Percentiles rank a stretch among this genome's conserved stretches.
phyloP scores from a whole-genome alignment of 92 coral and sea anemone genomes.

The Epizoanthus rinbou region DNA sequence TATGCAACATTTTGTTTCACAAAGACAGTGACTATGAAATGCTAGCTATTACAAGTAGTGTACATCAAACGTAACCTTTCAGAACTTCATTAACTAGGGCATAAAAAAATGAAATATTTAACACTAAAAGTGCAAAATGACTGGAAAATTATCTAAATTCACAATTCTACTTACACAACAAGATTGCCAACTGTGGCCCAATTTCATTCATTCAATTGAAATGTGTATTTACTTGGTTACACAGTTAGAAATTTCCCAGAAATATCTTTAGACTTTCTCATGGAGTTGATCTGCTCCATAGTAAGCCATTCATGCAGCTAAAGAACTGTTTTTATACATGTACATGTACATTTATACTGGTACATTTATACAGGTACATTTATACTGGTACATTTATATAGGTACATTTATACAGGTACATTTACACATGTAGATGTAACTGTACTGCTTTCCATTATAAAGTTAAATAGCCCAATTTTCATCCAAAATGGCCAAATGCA shows the following conservation, averaged over 20 bases:
- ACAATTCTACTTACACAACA: neutral
- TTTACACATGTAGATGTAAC: no score
- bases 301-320: constrained; percentile 25
- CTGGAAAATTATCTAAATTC: neutral
- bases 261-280: neutral
- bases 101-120: neutral
- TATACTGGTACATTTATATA: no score
- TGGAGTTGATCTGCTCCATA: neutral
- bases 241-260: constrained; percentile 11
- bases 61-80: neutral
- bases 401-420: no score
- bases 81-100: neutral
- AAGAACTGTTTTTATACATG: neutral
- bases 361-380: no score
- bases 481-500: neutral
- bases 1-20: neutral
- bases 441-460: neutral
- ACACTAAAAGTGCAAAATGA: neutral
- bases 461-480: no score
- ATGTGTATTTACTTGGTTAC: neutral
- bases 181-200: constrained; percentile 3
- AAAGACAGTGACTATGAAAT: neutral
- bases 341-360: no score
- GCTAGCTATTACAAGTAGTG: neutral
- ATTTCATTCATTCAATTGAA: constrained; percentile 8